Evolutionary conservation across 2,797 vertebrate genomes (phyloP), one percentile per base, ranked within the genome.

Genomic region (Micropoecilia bifurca): DNA sequence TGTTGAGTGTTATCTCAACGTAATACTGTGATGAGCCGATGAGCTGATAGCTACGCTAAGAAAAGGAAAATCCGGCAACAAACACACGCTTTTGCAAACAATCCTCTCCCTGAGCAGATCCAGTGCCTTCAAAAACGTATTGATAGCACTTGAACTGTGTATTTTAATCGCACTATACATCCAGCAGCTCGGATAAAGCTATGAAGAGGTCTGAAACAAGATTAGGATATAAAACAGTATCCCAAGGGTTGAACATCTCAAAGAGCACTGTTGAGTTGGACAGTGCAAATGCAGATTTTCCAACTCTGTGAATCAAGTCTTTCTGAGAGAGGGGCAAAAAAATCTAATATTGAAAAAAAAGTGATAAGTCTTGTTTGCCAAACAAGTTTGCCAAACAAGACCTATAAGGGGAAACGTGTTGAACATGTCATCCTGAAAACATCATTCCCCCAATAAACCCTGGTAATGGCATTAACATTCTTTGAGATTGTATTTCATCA

Each of bases 1-100:
- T 83, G 73, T 76, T 76, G 82, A 78, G 82, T 25, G 28, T 74
- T 77, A 79, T 85, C 87, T 86, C 78, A 73, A 46, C 25, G 25
- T 71, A 46, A 71, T 46, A 46, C 68, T 8, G 13, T 8, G 43
- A n/a, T 0, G 9, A 89, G 85, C 78, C 14, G 68, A n/a, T 0
- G 8, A 89, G 85, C 76, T 78, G 83, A 84, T 82, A 71, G 68
- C 41, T 45, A 2, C 12, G n/a, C 68, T 46, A 71, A 45, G 25
- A 46, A 68, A 39, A 68, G 18, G 13, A 14, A 28, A 46, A 46
- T 43, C 25, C 13, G 6, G 22, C 41, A 46, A 71, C 25, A 71
- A 45, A n/a, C 41, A 16, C 41, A 71, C 0, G 25, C 25, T 71
- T 69, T 71, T 71, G 43, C 33, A 68, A 45, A 28, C 68, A 46